phyloP scores from a whole-genome alignment of 2,797 vertebrate genomes.

The Tokudaia muenninki region DNA sequence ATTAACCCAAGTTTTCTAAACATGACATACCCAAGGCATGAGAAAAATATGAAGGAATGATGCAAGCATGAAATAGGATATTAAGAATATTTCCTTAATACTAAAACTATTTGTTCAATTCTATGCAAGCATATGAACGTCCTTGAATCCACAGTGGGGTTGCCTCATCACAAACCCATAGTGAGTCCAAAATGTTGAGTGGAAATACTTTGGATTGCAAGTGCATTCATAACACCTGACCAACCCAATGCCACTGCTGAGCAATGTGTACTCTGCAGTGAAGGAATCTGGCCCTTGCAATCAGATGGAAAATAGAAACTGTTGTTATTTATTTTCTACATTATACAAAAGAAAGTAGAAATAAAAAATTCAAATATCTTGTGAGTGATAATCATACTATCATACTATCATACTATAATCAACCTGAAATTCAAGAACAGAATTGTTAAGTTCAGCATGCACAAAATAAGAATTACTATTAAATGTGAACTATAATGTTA shows the following conservation, averaged over 20 bases:
- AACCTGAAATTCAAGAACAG: background rate
- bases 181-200: background rate
- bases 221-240: no score
- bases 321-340: background rate
- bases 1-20: background rate
- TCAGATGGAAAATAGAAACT: background rate
- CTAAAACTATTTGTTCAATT: background rate
- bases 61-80: background rate
- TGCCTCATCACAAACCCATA: background rate
- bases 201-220: background rate
- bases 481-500: background rate
- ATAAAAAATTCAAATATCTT: background rate
- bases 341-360: background rate
- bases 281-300: no score
- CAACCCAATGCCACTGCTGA: accelerated
- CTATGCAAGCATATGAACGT: background rate
- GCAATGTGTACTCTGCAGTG: background rate
- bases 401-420: no score
- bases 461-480: background rate
- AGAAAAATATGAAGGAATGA: background rate
- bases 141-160: background rate
- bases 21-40: background rate
- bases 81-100: background rate
- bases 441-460: background rate
- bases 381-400: background rate